Percentiles rank a stretch among this genome's conserved stretches.
phyloP scores from a whole-genome alignment of 2,888 invertebrate species.

The Monoplex corrugatus region DNA sequence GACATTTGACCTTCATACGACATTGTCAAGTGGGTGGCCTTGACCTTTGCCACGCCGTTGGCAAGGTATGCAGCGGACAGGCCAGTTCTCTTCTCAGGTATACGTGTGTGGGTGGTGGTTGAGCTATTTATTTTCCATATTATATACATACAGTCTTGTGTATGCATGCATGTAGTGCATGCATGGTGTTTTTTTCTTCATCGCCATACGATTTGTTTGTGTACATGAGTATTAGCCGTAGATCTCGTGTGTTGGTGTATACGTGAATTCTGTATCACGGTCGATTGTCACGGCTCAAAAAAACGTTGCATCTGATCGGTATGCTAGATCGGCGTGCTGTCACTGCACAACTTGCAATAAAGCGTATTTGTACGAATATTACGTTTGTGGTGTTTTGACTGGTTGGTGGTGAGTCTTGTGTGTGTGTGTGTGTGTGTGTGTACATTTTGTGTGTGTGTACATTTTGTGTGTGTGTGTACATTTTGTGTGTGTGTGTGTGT shows the following conservation, averaged over 20 bases:
- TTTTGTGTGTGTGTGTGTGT: conserved; percentile 24
- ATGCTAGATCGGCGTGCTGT: conserved; percentile 27
- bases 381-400: not conserved
- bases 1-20: conserved; percentile 36
- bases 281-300: conserved; percentile 38
- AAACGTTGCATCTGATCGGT: conserved; percentile 20
- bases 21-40: conserved; percentile 39
- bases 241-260: conserved; percentile 42
- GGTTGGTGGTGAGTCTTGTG: not conserved
- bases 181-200: conserved; percentile 19
- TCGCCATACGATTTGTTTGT: conserved; percentile 36
- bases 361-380: conserved; percentile 32
- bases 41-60: conserved; percentile 34
- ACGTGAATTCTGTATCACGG: conserved; percentile 26
- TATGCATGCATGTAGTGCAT: conserved; percentile 25
- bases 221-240: conserved; percentile 41
- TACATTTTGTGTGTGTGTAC: not conserved
- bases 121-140: conserved; percentile 44
- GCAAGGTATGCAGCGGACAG: conserved; percentile 11
- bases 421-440: conserved; percentile 28
- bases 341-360: conserved; percentile 42
- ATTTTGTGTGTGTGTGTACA: conserved; percentile 33
- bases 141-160: not conserved
- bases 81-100: conserved; percentile 47
- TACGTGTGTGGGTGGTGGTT: conserved; percentile 25